A percentile compares a stretch with the other conserved stretches of the same genome.
phyloP scores from a whole-genome alignment of 2,888 invertebrate species.

The Pediacus dermestoides region DNA sequence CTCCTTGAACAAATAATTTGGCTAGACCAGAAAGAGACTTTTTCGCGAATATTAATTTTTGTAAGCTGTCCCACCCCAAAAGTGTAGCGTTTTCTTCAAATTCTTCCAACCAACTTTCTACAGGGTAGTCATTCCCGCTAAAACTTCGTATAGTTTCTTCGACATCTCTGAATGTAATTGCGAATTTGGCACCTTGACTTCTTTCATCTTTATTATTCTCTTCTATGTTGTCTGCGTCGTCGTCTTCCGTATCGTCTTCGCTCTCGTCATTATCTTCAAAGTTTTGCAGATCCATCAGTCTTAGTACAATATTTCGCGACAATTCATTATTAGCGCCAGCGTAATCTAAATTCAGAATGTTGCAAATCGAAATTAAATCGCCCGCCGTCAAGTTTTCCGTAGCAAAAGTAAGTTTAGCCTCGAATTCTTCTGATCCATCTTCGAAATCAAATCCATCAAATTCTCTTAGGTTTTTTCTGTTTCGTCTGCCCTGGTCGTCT shows the following conservation, averaged over 20 bases:
- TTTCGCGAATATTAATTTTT: conserved; percentile 35
- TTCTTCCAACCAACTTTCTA: conserved; percentile 29
- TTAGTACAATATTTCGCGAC: too few species aligned
- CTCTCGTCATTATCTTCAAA: too few species aligned
- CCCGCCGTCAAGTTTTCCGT: conserved; percentile 5
- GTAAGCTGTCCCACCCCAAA: conserved; percentile 31
- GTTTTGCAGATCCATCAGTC: too few species aligned
- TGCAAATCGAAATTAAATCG: conserved; percentile 17
- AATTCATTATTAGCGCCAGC: conserved; percentile 10
- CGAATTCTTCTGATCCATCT: conserved; percentile 11
- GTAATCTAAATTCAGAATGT: conserved; percentile 16
- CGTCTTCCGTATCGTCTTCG: too few species aligned
- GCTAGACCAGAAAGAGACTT: conserved; percentile 32
- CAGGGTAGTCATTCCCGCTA: conserved; percentile 28
- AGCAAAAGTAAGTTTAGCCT: conserved; percentile 10
- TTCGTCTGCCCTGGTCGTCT: conserved; percentile 8
- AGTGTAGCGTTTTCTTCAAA: conserved; percentile 34
- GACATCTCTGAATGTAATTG: conserved; percentile 30
- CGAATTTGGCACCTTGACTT: conserved; percentile 9
- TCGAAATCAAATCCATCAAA: conserved; percentile 17
- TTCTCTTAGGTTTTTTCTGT: conserved; percentile 8
- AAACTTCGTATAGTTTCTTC: conserved; percentile 30
- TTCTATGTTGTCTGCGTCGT: too few species aligned
- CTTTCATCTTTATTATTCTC: too few species aligned
- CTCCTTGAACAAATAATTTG: conserved; percentile 29